phyloP scores from a whole-genome alignment of 92 coral and sea anemone genomes.

The Porites lobata region DNA sequence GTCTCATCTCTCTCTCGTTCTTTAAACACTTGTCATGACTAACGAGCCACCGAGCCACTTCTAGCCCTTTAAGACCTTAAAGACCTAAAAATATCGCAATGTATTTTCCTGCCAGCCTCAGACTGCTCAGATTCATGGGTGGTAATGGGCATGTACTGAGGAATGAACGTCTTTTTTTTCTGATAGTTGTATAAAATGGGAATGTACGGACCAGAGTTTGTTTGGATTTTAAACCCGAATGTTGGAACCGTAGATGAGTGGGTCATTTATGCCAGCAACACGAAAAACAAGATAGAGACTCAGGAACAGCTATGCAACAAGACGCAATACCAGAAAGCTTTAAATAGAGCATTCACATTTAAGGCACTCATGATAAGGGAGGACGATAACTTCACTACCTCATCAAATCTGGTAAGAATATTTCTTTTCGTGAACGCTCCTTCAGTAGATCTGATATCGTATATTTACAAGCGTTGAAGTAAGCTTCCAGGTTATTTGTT shows the following conservation, averaged over 20 bases:
- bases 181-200: constrained; percentile 73
- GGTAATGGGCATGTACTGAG: background rate
- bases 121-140: background rate
- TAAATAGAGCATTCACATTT: constrained; percentile 63
- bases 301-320: constrained; percentile 37
- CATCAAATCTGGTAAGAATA: constrained; percentile 85
- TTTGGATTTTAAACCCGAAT: constrained; percentile 86
- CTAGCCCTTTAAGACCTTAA: no score
- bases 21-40: no score
- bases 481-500: no score
- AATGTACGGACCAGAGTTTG: constrained; percentile 88
- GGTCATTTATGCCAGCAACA: background rate
- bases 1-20: no score
- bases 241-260: constrained; percentile 66
- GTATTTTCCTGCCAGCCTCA: no score
- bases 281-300: background rate
- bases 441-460: no score
- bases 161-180: background rate
- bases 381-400: constrained; percentile 57
- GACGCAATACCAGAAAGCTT: constrained; percentile 56
- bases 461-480: no score
- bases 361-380: constrained; percentile 52
- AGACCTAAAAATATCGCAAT: no score
- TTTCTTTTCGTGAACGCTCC: background rate
- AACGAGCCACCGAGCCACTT: no score